Evolutionary conservation across 2,888 invertebrate species (phyloP).

Genomic region (Pandemis corylana): DNA sequence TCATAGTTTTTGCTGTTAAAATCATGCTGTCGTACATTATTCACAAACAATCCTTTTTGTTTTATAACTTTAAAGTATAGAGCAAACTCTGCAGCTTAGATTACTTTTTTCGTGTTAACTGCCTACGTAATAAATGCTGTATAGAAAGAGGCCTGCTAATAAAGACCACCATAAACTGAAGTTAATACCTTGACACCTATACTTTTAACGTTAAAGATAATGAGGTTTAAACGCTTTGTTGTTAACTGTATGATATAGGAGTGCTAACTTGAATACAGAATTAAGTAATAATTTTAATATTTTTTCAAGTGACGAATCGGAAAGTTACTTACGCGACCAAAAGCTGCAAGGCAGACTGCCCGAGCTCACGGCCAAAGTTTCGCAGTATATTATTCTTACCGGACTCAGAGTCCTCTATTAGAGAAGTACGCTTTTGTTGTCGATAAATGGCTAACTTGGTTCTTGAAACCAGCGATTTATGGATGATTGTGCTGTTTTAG

Average conservation of each 20-base stretch:
- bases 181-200: no score
- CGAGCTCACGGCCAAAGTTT: constrained; percentile 47
- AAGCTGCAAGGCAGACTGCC: not conserved
- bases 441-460: constrained; percentile 32
- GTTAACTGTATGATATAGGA: no score
- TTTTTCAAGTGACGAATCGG: not conserved
- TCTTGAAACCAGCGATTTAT: constrained; percentile 27
- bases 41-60: not conserved
- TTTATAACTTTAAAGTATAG: not conserved
- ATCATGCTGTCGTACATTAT: no score
- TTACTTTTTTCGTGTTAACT: no score
- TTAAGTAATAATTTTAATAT: no score
- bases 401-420: constrained; percentile 23
- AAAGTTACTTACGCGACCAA: not conserved
- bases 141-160: no score
- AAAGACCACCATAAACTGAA: no score
- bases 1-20: no score
- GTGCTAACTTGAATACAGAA: no score
- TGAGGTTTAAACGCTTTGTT: no score
- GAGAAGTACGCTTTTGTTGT: constrained; percentile 25
- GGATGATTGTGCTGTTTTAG: constrained; percentile 13
- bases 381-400: constrained; percentile 47
- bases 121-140: no score
- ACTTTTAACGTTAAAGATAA: no score
- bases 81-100: not conserved